Evolutionary conservation across 2,888 invertebrate genomes (phyloP).

Genomic region (Cryptophagus acutangulus): DNA sequence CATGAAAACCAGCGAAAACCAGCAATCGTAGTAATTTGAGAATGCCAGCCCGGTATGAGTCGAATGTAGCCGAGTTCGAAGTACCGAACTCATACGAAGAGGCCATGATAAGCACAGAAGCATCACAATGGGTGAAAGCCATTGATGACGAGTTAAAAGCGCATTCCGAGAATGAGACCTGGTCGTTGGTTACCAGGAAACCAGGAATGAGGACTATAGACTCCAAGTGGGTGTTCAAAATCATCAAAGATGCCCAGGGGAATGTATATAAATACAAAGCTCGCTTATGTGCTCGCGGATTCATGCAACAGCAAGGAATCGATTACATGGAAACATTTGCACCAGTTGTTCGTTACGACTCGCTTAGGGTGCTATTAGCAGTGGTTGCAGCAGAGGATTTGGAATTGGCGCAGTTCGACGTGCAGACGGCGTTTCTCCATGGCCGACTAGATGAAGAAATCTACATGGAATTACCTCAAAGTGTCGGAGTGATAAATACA

Average conservation of each 20-base stretch:
- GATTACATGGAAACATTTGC: constrained; percentile 23
- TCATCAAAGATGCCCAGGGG: neutral
- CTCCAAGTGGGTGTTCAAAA: constrained; percentile 1
- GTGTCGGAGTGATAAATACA: constrained; percentile 6
- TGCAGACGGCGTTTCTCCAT: constrained; percentile 19
- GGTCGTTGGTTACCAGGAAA: constrained; percentile 1
- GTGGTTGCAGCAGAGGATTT: constrained; percentile 10
- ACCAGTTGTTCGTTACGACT: constrained; percentile 19
- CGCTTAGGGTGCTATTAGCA: constrained; percentile 19
- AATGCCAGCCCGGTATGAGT: constrained; percentile 5
- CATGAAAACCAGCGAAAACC: too few relatives aligned
- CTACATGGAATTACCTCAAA: constrained; percentile 15
- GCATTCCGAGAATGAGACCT: neutral
- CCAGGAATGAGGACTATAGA: neutral
- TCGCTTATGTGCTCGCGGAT: constrained; percentile 15
- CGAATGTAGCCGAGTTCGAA: constrained; percentile 1
- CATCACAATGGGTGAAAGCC: neutral
- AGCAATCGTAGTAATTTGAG: neutral
- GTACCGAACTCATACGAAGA: constrained; percentile 2
- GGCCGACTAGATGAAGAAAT: constrained; percentile 6
- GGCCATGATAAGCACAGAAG: neutral
- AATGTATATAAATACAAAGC: neutral
- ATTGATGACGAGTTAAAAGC: constrained; percentile 2
- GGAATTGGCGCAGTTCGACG: constrained; percentile 15
- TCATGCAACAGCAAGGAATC: constrained; percentile 15